Evolutionary conservation across 2,113 vertebrate genomes (phyloP).

Genomic region (Pipa parva): DNA sequence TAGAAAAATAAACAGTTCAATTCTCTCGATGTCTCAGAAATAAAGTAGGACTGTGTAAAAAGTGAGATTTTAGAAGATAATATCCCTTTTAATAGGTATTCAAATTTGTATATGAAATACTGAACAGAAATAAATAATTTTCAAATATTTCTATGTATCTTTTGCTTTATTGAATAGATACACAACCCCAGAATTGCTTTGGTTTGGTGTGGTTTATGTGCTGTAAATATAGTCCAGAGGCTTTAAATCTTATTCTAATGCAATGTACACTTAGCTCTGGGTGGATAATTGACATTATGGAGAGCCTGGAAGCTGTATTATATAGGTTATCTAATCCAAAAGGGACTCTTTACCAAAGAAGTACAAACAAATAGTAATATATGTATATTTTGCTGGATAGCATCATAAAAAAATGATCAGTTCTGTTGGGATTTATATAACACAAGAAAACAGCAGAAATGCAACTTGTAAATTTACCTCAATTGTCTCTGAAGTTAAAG

Average conservation of each 20-base stretch:
- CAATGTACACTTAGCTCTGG: slow-evolving; percentile 69
- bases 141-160: too few relatives aligned
- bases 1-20: too few relatives aligned
- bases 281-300: slow-evolving; percentile 71
- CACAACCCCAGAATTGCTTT: neutral
- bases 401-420: slow-evolving; percentile 66
- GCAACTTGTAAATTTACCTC: slow-evolving; percentile 76
- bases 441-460: slow-evolving; percentile 77
- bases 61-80: too few relatives aligned
- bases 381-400: slow-evolving; percentile 76
- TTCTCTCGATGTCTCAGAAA: too few relatives aligned
- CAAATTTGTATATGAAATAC: too few relatives aligned
- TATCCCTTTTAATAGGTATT: too few relatives aligned
- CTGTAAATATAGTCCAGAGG: slow-evolving; percentile 59
- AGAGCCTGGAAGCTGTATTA: slow-evolving; percentile 61
- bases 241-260: slow-evolving; percentile 70
- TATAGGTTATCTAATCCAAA: slow-evolving; percentile 74
- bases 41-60: too few relatives aligned
- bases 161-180: neutral
- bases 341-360: slow-evolving; percentile 73
- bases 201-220: slow-evolving; percentile 35
- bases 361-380: slow-evolving; percentile 74
- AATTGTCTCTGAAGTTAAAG: slow-evolving; percentile 88
- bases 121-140: too few relatives aligned
- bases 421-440: slow-evolving; percentile 73